Base-by-base conservation (phyloP, 2,113 vertebrate genomes). In the Blennius ocellaris region DNA sequence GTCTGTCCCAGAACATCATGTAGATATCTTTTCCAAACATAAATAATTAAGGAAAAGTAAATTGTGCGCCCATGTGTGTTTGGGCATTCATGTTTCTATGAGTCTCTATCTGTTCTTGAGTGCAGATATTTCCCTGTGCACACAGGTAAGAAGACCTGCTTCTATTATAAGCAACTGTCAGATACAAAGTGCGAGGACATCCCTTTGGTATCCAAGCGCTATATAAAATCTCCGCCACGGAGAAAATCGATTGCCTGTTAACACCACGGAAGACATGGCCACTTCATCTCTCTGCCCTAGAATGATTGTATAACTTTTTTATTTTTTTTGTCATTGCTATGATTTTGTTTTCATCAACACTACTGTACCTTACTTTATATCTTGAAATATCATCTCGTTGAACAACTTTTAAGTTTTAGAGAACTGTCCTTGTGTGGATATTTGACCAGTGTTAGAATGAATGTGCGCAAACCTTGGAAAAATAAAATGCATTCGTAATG, bases 181-280 rank as follows among this genome's bases (percentile, higher is more conserved):
- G 92, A 93, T 90, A 91, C 81, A 94, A 93, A 95, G 69, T 80
- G 65, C 89, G 78, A 90, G 89, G 95, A 94, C 94, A 96, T 96
- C 96, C 96, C 94, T 95, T 95, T 95, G 95, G 94, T 95, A 93
- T 94, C 53, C 45, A 7, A 60, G 63, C 65, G 74, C 95, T 97
- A 97, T 96, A 96, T 96, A 97, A 97, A 96, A 94, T 90, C 40
- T 5, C 92, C 88, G 94, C 95, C 95, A 95, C 92, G 95, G 93
- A 96, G 96, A 93, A 96, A 96, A 93, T 90, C 83, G 76, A 91
- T 89, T 76, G 72, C 74, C 80, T 79, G 83, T 69, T 78, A 91
- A 92, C 90, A 95, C 93, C 89, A 92, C 80, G 91, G 74, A 70
- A 78, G 90, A 89, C 94, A 94, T 94, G 92, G 94, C 94, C 94